Percentiles rank a stretch among this genome's conserved stretches.
Conservation (phyloP, 2,888 invertebrate species). For the Bellardia bayeri region DNA sequence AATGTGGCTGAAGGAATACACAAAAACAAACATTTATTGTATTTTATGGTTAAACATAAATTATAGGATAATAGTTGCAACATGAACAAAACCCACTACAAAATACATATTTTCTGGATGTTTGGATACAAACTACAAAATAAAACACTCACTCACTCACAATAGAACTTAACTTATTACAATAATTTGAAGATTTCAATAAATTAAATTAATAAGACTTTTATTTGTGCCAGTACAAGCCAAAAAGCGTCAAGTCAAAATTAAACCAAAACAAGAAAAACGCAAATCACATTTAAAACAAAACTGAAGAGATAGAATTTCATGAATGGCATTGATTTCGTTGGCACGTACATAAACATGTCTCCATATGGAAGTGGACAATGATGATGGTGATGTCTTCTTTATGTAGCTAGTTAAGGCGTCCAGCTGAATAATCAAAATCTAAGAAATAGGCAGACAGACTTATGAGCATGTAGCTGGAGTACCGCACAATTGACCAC, state of each 20-base stretch:
- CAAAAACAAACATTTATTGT: constrained; percentile 61
- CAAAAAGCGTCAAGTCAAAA: neutral
- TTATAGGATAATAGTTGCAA: constrained; percentile 66
- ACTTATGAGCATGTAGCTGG: neutral
- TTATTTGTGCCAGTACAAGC: constrained; percentile 19
- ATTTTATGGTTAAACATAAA: constrained; percentile 69
- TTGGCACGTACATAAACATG: constrained; percentile 79
- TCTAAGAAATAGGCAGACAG: neutral
- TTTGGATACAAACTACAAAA: neutral
- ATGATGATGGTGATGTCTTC: constrained; percentile 64
- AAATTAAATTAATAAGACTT: constrained; percentile 66
- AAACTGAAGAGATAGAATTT: constrained; percentile 69
- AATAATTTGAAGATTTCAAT: constrained; percentile 67
- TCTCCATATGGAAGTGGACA: constrained; percentile 31
- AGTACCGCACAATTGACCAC: constrained; percentile 45
- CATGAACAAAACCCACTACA: constrained; percentile 56
- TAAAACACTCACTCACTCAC: neutral
- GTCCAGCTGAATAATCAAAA: constrained; percentile 47
- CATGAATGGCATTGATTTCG: constrained; percentile 80
- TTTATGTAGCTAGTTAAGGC: constrained; percentile 39
- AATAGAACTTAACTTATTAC: constrained; percentile 36
- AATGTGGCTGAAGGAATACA: neutral
- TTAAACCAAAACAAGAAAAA: neutral
- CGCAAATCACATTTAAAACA: constrained; percentile 1
- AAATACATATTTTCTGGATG: constrained; percentile 1